Evolutionary conservation across 2,888 invertebrate genomes (phyloP).

Genomic region (Lasioglossum villosulum): DNA sequence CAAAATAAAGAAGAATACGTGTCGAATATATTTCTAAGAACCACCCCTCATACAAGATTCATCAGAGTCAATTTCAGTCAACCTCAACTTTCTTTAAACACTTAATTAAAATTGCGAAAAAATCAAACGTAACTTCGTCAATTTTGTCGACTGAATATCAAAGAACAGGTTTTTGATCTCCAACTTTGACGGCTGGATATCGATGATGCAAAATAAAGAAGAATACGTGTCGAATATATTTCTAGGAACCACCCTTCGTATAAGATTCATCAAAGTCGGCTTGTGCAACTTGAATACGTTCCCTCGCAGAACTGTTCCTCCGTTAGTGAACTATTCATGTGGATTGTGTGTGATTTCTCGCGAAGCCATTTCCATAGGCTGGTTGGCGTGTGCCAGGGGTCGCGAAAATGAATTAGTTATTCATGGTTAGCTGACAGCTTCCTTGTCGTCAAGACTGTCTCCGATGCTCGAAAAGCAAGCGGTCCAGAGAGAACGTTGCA

Average conservation of each 20-base stretch:
- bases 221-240: neutral
- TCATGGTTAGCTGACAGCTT: constrained; percentile 55
- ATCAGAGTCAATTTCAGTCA: neutral
- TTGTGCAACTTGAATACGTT: neutral
- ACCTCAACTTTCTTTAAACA: too few species aligned
- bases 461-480: constrained; percentile 4
- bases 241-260: neutral
- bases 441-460: constrained; percentile 24
- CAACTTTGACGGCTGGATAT: neutral
- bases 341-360: constrained; percentile 23
- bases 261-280: neutral
- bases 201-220: neutral
- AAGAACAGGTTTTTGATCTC: neutral
- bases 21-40: neutral
- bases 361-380: constrained; percentile 29
- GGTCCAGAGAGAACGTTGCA: neutral
- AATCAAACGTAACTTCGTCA: too few species aligned
- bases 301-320: constrained; percentile 14
- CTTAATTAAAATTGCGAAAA: too few species aligned
- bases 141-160: too few species aligned
- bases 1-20: neutral
- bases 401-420: constrained; percentile 55
- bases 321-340: constrained; percentile 41
- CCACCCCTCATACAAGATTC: neutral
- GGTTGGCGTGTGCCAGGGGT: constrained; percentile 21